Evolutionary conservation across 2,888 invertebrate species (phyloP).

Genomic region (Prosapia bicincta): DNA sequence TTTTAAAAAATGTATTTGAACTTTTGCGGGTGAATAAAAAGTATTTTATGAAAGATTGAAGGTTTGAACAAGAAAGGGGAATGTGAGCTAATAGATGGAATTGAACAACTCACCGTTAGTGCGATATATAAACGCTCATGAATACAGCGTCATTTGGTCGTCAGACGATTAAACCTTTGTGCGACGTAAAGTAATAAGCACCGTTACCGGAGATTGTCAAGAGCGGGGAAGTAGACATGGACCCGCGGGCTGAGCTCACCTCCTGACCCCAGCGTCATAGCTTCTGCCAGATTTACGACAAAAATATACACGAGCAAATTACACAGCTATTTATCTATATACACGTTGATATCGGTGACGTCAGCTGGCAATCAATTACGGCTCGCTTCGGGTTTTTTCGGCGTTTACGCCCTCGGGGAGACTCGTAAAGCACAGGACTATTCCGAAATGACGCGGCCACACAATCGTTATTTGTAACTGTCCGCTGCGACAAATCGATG

Average conservation of each 20-base stretch:
- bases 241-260: not conserved
- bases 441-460: not conserved
- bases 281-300: not conserved
- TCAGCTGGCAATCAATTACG: not conserved
- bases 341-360: not conserved
- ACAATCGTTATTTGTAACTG: not conserved
- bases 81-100: no score
- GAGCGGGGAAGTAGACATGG: not conserved
- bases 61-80: no score
- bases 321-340: not conserved
- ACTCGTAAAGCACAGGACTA: not conserved
- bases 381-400: no score
- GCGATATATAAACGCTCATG: no score
- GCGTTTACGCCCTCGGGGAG: not conserved
- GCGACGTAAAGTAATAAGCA: not conserved
- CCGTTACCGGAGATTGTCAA: not conserved
- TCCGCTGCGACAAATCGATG: not conserved
- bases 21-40: no score
- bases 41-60: no score
- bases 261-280: not conserved
- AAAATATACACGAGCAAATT: not conserved
- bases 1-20: no score
- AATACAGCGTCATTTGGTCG: no score
- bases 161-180: no score
- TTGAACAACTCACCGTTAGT: no score